Evolutionary conservation across 2,113 vertebrate species (phyloP), one percentile per base, ranked within the genome.

Genomic region (Motacilla tschutschensis): DNA sequence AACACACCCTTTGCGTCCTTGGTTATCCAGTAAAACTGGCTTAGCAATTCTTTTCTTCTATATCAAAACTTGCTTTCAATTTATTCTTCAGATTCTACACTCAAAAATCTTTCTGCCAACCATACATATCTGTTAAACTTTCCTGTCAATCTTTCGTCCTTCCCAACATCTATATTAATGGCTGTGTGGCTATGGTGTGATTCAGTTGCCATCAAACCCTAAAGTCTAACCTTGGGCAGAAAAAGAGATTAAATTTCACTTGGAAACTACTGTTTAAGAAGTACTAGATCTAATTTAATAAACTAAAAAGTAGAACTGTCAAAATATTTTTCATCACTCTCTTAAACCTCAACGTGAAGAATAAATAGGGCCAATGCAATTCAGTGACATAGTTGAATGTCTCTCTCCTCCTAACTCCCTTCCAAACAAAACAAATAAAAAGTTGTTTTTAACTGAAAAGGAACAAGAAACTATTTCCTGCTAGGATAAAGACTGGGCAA

Each of bases 401-500:
- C 10, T 78, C 16, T 15, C 40, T 88, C 21, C 19, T 65, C 28
- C 33, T 51, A 58, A 83, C 4, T 5, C 6, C 14, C 5, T 75
- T 66, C 12, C 15, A 43, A 82, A 43, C 18, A 62, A 79, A 73
- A 31, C 28, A 66, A 41, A 44, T 10, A 38, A 26, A 55, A 40
- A 73, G 13, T 44, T 48, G 8, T 38, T 76, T 66, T 65, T 62
- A 54, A 70, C 51, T 78, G 62, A 83, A 83, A 83, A 72, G 1
- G 5, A 77, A 7, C 35, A 83, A 76, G 40, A 73, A 85, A 31
- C 17, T 46, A 77, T 67, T 69, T 74, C 26, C 17, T 71, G 16
- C 28, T 69, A 46, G 40, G 31, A 31, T 74, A 72, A 91, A 78
- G 46, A n/a, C 41, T 74, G 57, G 77, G 41, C 17, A 75, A 92